These are phyloP conservation scores for Oscheius sp. DNA, from an alignment of 1,140 invertebrate species.

Conservation along the genomic window DNA sequence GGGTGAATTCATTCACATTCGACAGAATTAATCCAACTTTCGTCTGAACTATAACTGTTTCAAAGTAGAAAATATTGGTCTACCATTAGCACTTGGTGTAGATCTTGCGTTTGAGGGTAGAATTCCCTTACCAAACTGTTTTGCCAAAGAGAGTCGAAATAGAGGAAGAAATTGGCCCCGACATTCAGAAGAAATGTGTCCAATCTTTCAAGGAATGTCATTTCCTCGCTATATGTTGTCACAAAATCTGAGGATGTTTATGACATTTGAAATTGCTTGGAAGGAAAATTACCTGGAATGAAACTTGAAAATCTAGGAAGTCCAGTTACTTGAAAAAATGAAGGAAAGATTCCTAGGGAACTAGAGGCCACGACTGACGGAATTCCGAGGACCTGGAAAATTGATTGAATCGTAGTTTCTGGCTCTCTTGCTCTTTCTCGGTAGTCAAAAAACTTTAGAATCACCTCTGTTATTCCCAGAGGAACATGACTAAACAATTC, in stretches of 20 bases:
- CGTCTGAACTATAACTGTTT: background rate
- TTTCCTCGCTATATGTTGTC: background rate
- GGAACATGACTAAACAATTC: background rate
- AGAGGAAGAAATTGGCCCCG: background rate
- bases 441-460: background rate
- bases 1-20: slow-evolving; percentile 21
- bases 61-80: background rate
- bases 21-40: slow-evolving; percentile 4
- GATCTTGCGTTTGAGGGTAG: background rate
- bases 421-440: too few relatives aligned
- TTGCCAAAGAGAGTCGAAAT: background rate
- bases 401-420: background rate
- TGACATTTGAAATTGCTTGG: background rate
- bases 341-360: background rate
- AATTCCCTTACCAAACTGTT: background rate
- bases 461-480: background rate
- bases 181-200: background rate
- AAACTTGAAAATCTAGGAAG: background rate
- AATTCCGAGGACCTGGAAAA: background rate
- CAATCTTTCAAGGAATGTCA: background rate
- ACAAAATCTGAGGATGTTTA: background rate
- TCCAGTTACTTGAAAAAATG: background rate
- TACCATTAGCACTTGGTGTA: background rate
- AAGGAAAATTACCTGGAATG: background rate
- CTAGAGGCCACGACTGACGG: background rate